A percentile compares a stretch with the other conserved stretches of the same genome.
Conservation (phyloP, 2,797 vertebrate genomes). For the Galaxias olidus region DNA sequence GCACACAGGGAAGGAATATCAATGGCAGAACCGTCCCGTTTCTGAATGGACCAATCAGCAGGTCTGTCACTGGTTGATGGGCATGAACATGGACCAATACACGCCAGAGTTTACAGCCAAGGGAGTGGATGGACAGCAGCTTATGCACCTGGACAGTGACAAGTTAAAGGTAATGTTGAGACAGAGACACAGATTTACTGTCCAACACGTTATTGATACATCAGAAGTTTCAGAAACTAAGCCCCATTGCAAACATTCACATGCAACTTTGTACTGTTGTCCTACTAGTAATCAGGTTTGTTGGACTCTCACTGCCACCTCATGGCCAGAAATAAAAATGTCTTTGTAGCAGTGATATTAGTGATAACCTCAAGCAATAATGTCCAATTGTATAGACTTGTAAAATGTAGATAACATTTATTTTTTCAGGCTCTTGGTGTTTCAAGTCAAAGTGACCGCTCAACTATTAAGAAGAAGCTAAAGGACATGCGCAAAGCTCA, state of each 20-base stretch:
- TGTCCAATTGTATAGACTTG: no score
- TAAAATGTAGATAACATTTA: no score
- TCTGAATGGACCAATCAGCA: constrained; percentile 88
- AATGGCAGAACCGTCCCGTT: constrained; percentile 86
- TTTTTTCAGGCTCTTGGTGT: constrained; percentile 82
- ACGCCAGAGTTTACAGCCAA: constrained; percentile 83
- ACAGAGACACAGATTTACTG: no score
- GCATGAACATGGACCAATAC: constrained; percentile 91
- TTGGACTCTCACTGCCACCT: constrained; percentile 53
- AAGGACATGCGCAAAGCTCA: constrained; percentile 89
- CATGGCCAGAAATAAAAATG: constrained; percentile 39
- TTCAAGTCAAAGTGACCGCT: constrained; percentile 86
- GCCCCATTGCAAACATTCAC: no score
- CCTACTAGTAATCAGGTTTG: not conserved
- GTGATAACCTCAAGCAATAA: no score
- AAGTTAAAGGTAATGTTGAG: constrained; percentile 81
- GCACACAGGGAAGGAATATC: constrained; percentile 83
- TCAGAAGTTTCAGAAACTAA: no score
- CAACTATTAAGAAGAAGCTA: constrained; percentile 89
- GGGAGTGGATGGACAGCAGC: constrained; percentile 82
- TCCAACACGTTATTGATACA: not conserved
- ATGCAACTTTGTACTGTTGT: no score
- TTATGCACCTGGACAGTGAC: constrained; percentile 85
- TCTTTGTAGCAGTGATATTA: no score
- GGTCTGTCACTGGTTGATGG: constrained; percentile 89